These are phyloP conservation scores for Chloropsis cyanopogon DNA, from an alignment of 2,113 vertebrate genomes.

Conservation along the genomic window DNA sequence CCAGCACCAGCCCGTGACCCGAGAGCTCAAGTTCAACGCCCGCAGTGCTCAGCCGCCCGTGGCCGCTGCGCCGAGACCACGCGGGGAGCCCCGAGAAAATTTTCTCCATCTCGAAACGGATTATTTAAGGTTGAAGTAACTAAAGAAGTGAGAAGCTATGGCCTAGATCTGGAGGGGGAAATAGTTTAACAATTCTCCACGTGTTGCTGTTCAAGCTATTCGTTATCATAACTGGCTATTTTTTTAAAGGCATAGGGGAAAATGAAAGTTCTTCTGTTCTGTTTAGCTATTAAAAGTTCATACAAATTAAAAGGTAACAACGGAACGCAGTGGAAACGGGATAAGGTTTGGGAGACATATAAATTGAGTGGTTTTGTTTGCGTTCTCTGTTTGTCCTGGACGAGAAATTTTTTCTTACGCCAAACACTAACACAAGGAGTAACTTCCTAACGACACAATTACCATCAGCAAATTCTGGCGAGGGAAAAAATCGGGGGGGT, in stretches of 20 bases:
- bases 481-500: no score
- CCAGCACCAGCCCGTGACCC: background rate
- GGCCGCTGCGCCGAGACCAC: background rate
- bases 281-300: background rate
- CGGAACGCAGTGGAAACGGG: background rate
- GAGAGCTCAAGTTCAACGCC: background rate
- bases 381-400: background rate
- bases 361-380: background rate
- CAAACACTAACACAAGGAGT: background rate
- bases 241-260: background rate
- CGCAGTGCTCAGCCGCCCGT: background rate
- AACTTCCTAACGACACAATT: background rate
- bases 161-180: background rate
- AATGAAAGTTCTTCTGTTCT: background rate
- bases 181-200: background rate
- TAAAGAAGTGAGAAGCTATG: background rate
- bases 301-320: background rate
- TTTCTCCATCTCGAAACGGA: background rate
- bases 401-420: rapidly evolving
- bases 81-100: background rate
- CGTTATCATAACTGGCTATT: background rate
- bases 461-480: background rate
- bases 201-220: background rate
- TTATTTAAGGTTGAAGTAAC: background rate
- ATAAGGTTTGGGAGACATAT: background rate